Evolutionary conservation across 2,888 invertebrate species (phyloP).

Genomic region (Deroplatys truncata): DNA sequence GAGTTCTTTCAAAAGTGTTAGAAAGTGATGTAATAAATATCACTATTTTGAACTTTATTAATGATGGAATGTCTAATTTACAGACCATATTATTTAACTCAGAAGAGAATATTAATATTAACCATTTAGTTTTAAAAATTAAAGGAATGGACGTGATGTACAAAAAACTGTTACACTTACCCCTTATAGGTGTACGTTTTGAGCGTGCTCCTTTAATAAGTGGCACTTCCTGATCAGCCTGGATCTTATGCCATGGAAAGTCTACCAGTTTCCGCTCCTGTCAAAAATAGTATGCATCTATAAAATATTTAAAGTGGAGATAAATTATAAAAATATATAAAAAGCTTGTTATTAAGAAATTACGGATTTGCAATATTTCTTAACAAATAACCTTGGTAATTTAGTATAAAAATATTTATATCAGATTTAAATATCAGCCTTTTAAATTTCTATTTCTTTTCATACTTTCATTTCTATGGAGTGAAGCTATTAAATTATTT

Average conservation of each 20-base stretch:
- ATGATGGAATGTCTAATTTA: neutral
- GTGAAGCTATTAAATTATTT: no score
- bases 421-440: no score
- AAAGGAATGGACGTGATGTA: neutral
- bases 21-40: no score
- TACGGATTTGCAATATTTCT: no score
- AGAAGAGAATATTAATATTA: neutral
- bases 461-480: no score
- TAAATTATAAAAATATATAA: neutral
- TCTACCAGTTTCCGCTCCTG: slow-evolving; percentile 60
- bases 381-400: no score
- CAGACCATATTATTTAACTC: no score
- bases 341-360: neutral
- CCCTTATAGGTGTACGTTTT: slow-evolving; percentile 78
- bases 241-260: slow-evolving; percentile 69
- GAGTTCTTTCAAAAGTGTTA: no score
- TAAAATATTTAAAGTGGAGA: neutral
- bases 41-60: neutral
- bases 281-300: slow-evolving; percentile 17
- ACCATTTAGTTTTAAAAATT: neutral
- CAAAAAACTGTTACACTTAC: slow-evolving; percentile 43
- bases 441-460: no score
- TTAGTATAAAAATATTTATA: no score
- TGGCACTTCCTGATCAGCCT: slow-evolving; percentile 49
- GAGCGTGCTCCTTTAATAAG: slow-evolving; percentile 65